Percentiles rank a stretch among this genome's conserved stretches.
phyloP scores from a whole-genome alignment of 2,113 vertebrate species.

The Heterocephalus glaber region DNA sequence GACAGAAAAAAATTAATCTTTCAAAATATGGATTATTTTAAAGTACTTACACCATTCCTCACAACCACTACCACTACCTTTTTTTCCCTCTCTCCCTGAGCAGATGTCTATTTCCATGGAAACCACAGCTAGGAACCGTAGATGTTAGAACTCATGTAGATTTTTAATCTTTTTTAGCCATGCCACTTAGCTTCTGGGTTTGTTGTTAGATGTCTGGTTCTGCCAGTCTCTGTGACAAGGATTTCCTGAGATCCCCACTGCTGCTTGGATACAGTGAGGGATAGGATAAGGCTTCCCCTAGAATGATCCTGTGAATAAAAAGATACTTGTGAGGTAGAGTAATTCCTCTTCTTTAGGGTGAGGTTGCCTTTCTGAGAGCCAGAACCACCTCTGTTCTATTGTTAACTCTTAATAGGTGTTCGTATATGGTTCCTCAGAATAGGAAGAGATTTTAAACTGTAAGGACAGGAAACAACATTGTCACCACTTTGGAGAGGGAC shows the following conservation, averaged over 20 bases:
- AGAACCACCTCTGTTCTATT: conserved; percentile 59
- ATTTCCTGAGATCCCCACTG: not conserved
- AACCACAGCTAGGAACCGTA: conserved; percentile 83
- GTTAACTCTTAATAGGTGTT: not conserved
- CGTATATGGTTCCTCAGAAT: not conserved
- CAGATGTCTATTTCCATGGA: conserved; percentile 89
- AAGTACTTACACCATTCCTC: conserved; percentile 77
- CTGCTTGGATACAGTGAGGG: not conserved
- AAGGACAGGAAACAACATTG: not conserved
- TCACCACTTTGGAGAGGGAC: not conserved
- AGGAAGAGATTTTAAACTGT: not conserved
- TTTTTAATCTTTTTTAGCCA: conserved; percentile 74
- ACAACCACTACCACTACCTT: conserved; percentile 20
- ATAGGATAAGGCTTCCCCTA: not conserved
- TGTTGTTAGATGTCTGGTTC: conserved; percentile 41
- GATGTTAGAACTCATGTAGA: conserved; percentile 82
- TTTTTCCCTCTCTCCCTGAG: conserved; percentile 69
- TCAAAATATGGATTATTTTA: conserved; percentile 88
- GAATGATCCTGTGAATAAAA: conserved; percentile 26
- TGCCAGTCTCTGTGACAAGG: not conserved
- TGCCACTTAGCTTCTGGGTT: conserved; percentile 63
- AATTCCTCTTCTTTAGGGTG: not conserved
- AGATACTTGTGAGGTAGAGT: not conserved
- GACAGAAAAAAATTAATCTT: conserved; percentile 82
- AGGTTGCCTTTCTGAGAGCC: conserved; percentile 30